Percentiles rank a stretch among this genome's conserved stretches.
phyloP scores from a whole-genome alignment of 53 echinoderm and acorn worm genomes.

The Glandiceps talaboti region DNA sequence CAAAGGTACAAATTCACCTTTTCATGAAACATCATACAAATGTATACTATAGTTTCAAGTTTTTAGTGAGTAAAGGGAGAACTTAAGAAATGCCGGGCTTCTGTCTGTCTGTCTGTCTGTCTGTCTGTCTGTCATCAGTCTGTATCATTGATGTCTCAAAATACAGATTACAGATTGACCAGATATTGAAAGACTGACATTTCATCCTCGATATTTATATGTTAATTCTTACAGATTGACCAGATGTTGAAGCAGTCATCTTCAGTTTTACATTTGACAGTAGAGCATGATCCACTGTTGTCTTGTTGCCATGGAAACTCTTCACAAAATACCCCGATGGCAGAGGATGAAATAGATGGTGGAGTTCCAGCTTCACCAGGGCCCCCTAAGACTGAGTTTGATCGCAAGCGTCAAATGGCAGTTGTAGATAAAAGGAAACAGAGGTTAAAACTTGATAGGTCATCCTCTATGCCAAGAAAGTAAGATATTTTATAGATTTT shows the following conservation, averaged over 20 bases:
- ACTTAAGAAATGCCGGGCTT: too few relatives aligned
- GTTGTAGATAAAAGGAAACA: neutral
- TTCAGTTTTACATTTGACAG: slow-evolving; percentile 52
- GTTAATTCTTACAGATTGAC: slow-evolving; percentile 51
- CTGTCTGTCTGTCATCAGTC: too few relatives aligned
- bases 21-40: too few relatives aligned
- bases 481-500: neutral
- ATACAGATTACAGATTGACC: too few relatives aligned
- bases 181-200: neutral
- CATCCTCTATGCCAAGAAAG: neutral
- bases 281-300: slow-evolving; percentile 64
- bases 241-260: slow-evolving; percentile 49
- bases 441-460: neutral
- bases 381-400: neutral
- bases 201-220: too few relatives aligned
- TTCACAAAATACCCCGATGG: neutral
- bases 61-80: too few relatives aligned
- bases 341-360: neutral
- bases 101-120: too few relatives aligned
- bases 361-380: neutral
- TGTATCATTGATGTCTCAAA: too few relatives aligned
- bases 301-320: neutral
- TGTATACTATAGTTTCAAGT: too few relatives aligned
- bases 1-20: too few relatives aligned
- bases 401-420: neutral